Base-by-base conservation (phyloP, 2,797 vertebrate species). In the Channa striata region DNA sequence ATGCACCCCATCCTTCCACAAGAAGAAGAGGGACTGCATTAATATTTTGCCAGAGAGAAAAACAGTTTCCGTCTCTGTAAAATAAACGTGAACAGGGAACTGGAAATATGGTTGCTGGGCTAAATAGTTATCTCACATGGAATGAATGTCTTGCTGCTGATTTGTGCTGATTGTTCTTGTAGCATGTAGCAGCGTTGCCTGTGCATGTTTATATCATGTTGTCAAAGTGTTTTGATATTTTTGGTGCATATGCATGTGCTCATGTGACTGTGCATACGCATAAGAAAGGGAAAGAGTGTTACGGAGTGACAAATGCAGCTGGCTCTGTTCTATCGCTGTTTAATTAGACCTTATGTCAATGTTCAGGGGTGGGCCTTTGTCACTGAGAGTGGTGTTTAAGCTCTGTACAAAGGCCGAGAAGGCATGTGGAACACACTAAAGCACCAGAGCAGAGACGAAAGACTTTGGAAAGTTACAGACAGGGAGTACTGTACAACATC, bases 341-440 rank as follows among this genome's bases (percentile, higher is more conserved):
- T 94, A 92, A 93, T 94, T 78, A 92, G 72, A 73, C 21, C 79
- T 70, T 87, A 65, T 82, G 78, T 83, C 59, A 48, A 70, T 72
- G 63, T 71, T 59, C 67, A 63, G 65, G 87, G 89, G 82, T 77
- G 90, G 79, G 72, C 67, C 84, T 81, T 34, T 92, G 91, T 93
- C 92, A 91, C 71, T 50, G 56, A 87, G 82, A 85, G 82, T 87
- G 74, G 77, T 91, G 83, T 85, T 94, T 93, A 91, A 84, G 76
- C 68, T 36, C 39, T 51, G 57, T 19, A 64, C 42, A 63, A 68
- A 66, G 64, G 63, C 80, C 54, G 39, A 43, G 63, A 43, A 76
- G 63, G 33, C 76, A 81, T 61, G 76, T 52, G 49, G 42, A 46
- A 59, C 64, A 59, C 59, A 66, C 25, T 48, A 50, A 72, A 36